Base-by-base conservation (phyloP, 2,113 vertebrate species). In the Percina caprodes region DNA sequence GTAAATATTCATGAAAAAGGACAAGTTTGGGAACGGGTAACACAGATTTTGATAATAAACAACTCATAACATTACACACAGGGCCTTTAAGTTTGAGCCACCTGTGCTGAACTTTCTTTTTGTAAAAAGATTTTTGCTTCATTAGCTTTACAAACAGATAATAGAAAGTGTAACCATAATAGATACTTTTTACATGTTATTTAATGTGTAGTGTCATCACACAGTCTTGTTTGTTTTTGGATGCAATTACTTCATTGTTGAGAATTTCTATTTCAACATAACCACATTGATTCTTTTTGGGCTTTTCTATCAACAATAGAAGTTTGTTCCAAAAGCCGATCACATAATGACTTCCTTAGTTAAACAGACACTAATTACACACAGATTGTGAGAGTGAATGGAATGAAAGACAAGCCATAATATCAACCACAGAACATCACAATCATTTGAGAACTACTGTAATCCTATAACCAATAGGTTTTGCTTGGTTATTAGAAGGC, bases 321-420 rank as follows among this genome's bases (percentile, higher is more conserved):
- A 60, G 35, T 26, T 33, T 4, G 61, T 35, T 42, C 54, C 2
- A 19, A 35, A 6, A 59, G 23, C 14, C 30, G 14, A 49, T 73
- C 11, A 66, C 5, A 58, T 15, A 60, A 74, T 68, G 23, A 80
- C 14, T 46, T 26, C 21, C 49, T 72, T 15, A n/a, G 39, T 58
- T 46, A 66, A 58, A 73, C 42, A 67, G 35, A 63, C 39, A 35
- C 23, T 55, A n/a, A 65, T 63, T 62, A 55, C 49, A 55, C 35
- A 45, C 45, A 63, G 19, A 71, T 10, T 35, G 2, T 18, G 12
- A 69, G 76, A 2, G 12, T 18, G 30, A 60, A 69, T 12, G 24
- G 16, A 78, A 30, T 52, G 7, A 69, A n/a, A 39, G n/a, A 7
- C 58, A 18, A 2, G 23, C 23, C 14, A 63, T 18, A n/a, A 16